Evolutionary conservation across 2,797 vertebrate genomes (phyloP).

Genomic region (Molossus alvarezi): DNA sequence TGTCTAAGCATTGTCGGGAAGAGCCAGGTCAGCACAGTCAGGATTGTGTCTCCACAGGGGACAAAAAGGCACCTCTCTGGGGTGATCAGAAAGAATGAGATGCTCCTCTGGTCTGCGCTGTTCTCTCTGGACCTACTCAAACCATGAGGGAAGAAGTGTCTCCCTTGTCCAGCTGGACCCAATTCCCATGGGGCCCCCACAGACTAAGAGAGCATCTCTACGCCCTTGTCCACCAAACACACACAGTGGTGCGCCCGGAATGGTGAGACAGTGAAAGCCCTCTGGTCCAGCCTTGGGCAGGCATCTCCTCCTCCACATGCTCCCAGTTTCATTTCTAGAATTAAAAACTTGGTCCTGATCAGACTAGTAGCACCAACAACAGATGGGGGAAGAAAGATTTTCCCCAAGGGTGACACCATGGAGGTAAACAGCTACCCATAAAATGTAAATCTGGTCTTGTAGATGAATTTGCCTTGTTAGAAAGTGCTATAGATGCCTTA

Average conservation of each 20-base stretch:
- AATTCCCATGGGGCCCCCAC: background rate
- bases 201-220: background rate
- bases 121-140: background rate
- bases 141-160: background rate
- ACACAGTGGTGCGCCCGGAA: background rate
- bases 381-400: background rate
- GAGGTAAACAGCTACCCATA: background rate
- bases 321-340: slow-evolving; percentile 14
- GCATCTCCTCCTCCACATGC: background rate
- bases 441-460: background rate
- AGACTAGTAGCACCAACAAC: background rate
- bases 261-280: background rate
- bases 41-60: background rate
- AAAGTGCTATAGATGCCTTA: background rate
- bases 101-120: background rate
- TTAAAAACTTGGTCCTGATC: background rate
- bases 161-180: background rate
- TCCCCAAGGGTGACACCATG: background rate
- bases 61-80: background rate
- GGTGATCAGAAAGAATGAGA: background rate
- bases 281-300: background rate
- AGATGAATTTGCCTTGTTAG: background rate
- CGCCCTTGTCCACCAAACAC: background rate
- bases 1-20: background rate
- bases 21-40: background rate